Base-by-base conservation (phyloP, 2,113 vertebrate genomes). In the Rhadina sibilatrix region DNA sequence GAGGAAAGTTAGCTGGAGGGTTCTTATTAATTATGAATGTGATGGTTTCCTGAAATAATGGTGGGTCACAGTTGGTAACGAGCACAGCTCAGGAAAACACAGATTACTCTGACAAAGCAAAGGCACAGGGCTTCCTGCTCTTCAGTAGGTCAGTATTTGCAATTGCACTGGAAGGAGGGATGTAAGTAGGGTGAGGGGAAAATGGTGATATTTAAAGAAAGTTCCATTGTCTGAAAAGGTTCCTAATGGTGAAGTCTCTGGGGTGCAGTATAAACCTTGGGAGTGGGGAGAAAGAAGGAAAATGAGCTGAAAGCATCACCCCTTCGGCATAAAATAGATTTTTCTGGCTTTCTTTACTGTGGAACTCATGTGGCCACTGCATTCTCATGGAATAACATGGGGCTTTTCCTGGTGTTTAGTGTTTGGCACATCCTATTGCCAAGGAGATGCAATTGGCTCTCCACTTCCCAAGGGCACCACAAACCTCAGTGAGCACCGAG, bases 11-110 rank as follows among this genome's bases (percentile, higher is more conserved):
- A 77, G 78, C 96, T 96, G 65, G 78, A 96, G 47, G 82, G 76
- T 27, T 90, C 57, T 89, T 90, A 53, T 95, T 82, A 95, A 96
- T 96, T 82, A 96, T 94, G 40, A 63, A 94, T 91, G 59, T 23
- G 64, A 91, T 56, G n/a, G 63, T 57, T 91, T 91, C 77, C 82
- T 93, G 88, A 90, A 92, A 94, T 92, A 94, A 92, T 82, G 78
- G 82, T 31, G 47, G 66, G 46, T 79, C 49, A 66, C 28, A 16
- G 52, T 1, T 59, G 86, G 69, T 75, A 81, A 89, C 0, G 1
- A 92, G 85, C 56, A 18, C 1, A 5, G 54, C 82, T 70, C 49
- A 59, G 77, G 70, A 30, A 87, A 86, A 66, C 46, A 71, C 94
- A 78, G 86, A 74, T 81, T 61, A 12, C 38, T 53, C 21, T 94